A percentile compares a stretch with the other conserved stretches of the same genome.
Conservation (phyloP, 2,888 invertebrate species). For the Lasius platythorax region DNA sequence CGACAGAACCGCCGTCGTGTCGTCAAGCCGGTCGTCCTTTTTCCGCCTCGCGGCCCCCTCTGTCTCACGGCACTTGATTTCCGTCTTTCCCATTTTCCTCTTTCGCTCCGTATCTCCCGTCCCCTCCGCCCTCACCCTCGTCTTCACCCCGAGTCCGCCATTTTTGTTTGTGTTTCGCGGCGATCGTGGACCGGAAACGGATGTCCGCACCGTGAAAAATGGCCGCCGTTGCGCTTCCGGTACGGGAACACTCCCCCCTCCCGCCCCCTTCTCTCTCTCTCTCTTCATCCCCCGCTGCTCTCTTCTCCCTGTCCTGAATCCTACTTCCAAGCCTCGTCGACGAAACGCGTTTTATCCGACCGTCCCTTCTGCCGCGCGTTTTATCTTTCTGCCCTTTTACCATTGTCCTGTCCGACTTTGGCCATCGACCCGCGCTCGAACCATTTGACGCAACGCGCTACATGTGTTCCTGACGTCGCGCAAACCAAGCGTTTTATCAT, state of each 20-base stretch:
- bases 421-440: slow-evolving; percentile 32
- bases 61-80: slow-evolving; percentile 55
- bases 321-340: slow-evolving; percentile 25
- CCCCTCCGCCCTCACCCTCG: slow-evolving; percentile 17
- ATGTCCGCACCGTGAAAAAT: slow-evolving; percentile 84
- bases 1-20: slow-evolving; percentile 42
- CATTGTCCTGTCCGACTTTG: slow-evolving; percentile 28
- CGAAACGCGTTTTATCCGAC: slow-evolving; percentile 45
- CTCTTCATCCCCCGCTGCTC: neutral
- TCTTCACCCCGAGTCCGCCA: slow-evolving; percentile 60
- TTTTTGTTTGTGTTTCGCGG: slow-evolving; percentile 83
- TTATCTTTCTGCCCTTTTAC: slow-evolving; percentile 50
- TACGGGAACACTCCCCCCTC: slow-evolving; percentile 40
- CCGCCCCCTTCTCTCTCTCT: neutral
- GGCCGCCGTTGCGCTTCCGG: slow-evolving; percentile 82
- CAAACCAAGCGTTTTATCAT: slow-evolving; percentile 46
- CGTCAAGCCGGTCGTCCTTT: slow-evolving; percentile 44
- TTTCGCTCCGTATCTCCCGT: slow-evolving; percentile 62
- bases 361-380: slow-evolving; percentile 35
- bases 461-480: slow-evolving; percentile 35
- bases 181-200: slow-evolving; percentile 83
- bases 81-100: slow-evolving; percentile 57
- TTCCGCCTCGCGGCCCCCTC: slow-evolving; percentile 47
- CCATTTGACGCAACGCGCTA: slow-evolving; percentile 49
- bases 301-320: slow-evolving; percentile 28